phyloP scores from a whole-genome alignment of 2,888 invertebrate genomes.

The Pogonocherus hispidulus region DNA sequence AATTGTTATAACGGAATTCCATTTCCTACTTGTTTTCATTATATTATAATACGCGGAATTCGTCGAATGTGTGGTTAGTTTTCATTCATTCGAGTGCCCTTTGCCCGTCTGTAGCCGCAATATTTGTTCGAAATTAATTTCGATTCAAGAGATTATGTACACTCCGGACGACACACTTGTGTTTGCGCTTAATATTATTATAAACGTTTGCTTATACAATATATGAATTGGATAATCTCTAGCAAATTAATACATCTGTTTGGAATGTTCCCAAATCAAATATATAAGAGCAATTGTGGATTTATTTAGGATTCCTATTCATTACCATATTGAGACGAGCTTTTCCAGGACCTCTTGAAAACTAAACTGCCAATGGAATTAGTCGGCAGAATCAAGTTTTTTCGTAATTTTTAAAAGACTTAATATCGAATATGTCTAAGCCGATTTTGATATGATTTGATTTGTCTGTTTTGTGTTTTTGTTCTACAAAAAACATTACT shows the following conservation, averaged over 20 bases:
- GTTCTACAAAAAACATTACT: too few relatives aligned
- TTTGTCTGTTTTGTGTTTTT: too few relatives aligned
- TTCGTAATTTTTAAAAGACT: too few relatives aligned
- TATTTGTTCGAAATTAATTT: slow-evolving; percentile 21
- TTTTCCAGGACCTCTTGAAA: too few relatives aligned
- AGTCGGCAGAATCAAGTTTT: too few relatives aligned
- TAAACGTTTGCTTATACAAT: neutral
- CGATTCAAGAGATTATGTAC: neutral
- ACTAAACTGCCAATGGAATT: too few relatives aligned
- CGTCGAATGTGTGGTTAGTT: slow-evolving; percentile 50
- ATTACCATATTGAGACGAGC: too few relatives aligned
- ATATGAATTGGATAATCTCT: neutral
- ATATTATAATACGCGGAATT: slow-evolving; percentile 58
- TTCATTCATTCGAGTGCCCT: slow-evolving; percentile 26
- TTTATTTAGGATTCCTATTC: too few relatives aligned
- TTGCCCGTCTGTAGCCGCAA: slow-evolving; percentile 7
- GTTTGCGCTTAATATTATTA: neutral
- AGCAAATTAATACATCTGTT: neutral
- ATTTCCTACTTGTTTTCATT: slow-evolving; percentile 60
- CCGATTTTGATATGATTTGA: too few relatives aligned
- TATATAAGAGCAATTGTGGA: neutral
- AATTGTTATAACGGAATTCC: slow-evolving; percentile 61
- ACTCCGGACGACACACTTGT: neutral
- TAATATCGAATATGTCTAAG: too few relatives aligned
- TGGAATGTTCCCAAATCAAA: neutral